Evolutionary conservation across 2,113 vertebrate species (phyloP), one percentile per base, ranked within the genome.

Genomic region (Aegotheles bennettii): DNA sequence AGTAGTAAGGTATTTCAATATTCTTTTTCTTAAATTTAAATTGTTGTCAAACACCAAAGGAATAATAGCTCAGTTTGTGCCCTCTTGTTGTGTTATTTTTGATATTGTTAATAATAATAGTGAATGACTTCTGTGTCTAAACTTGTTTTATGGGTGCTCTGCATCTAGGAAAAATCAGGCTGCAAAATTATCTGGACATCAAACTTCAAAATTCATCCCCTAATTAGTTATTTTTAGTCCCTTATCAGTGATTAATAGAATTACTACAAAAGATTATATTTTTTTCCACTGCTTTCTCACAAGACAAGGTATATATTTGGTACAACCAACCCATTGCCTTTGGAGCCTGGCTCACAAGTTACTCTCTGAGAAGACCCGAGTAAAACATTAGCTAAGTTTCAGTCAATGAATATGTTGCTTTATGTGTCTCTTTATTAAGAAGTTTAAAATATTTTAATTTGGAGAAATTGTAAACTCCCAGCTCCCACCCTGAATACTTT

Each of bases 31-130:
- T 78, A 20, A 64, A 70, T 73, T 92, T 78, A 83, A 81, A 53
- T 73, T 38, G 48, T 54, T 86, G 65, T 93, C 64, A 90, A 65
- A 95, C 89, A 94, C 95, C 96, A 97, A 97, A 97, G 94, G 90
- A 93, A 87, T 77, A 89, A 61, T 71, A 65, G 48, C 75, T 88
- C 18, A 5, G 12, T 92, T 92, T 93, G 77, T 96, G 68, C 51
- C 67, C 77, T 56, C 33, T 78, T 91, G 61, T 63, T 31, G 64
- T 91, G 84, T 84, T 94, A 57, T 50, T 94, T 95, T 89, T 57
- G 38, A 26, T 77, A 80, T 45, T 84, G 80, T 45, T 78, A 70
- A 54, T 45, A 65, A 61, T 60, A 69, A 15, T 9, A 45, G n/a
- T 73, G 42, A 77, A 63, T 59, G 10, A 88, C 57, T 94, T 93